Conservation (phyloP, 2,888 invertebrate genomes). For the Dastarcus helophoroides region DNA sequence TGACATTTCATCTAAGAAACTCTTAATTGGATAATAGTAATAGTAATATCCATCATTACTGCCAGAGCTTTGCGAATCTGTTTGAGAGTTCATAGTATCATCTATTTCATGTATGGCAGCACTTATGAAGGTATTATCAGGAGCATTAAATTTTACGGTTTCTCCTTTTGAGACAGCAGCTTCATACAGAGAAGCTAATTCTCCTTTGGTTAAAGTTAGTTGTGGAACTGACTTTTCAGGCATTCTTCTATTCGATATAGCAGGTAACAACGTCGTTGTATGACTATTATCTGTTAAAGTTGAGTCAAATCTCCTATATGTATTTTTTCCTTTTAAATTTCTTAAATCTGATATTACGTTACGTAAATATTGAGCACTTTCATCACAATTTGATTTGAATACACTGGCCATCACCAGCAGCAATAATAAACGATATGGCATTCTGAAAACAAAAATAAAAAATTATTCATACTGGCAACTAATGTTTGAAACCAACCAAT, state of each 20-base stretch:
- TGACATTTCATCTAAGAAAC: constrained; percentile 36
- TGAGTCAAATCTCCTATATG: constrained; percentile 18
- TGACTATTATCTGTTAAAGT: constrained; percentile 10
- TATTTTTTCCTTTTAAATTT: constrained; percentile 22
- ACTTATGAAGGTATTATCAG: constrained; percentile 23
- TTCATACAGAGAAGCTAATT: constrained; percentile 39
- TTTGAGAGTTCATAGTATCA: constrained; percentile 11
- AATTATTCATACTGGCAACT: not conserved
- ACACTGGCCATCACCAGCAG: constrained; percentile 18
- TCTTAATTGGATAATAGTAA: constrained; percentile 44
- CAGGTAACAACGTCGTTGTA: constrained; percentile 10
- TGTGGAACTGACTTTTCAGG: constrained; percentile 19
- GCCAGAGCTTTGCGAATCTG: constrained; percentile 8
- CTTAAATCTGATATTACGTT: constrained; percentile 27
- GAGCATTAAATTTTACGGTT: constrained; percentile 28
- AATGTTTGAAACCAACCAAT: no score
- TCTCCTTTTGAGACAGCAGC: constrained; percentile 35
- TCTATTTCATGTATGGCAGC: constrained; percentile 34
- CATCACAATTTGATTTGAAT: constrained; percentile 16
- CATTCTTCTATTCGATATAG: constrained; percentile 16
- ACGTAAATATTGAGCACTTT: constrained; percentile 28
- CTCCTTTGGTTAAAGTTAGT: constrained; percentile 28
- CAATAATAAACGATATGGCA: constrained; percentile 18
- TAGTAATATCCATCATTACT: constrained; percentile 37
- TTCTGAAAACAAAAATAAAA: constrained; percentile 16